Base-by-base conservation (phyloP, 64 coral and sea anemone genomes). In the Stichodactyla mertensii region DNA sequence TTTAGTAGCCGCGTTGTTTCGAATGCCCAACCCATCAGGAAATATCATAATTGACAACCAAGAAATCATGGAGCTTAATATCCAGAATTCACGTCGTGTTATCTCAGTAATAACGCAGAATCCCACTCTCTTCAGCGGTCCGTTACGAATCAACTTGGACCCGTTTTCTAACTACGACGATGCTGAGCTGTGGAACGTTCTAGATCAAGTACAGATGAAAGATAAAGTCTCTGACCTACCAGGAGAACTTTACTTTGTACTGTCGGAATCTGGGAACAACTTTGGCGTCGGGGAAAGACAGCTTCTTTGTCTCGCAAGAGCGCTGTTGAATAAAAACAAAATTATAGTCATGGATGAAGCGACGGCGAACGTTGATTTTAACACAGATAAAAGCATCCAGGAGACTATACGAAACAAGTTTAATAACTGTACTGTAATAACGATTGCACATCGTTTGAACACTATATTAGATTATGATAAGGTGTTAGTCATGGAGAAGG, bases 341-440 rank as follows among this genome's bases (percentile, higher is more conserved):
- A 96, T 96, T 13, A 96, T 96, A 16, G 94, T 96, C 16, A 96
- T 96, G 94, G 94, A 96, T 80, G 94, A 96, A 61, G 94, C 94
- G 20, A 95, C 93, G 7, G 93, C 93, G 31, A 92, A 92, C 61
- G 90, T 96, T 22, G 94, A 96, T 81, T 96, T 96, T 64, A 96
- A 89, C 54, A 96, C 94, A 2, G 94, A 96, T 86, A 88, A 87
- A 80, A 83, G 88, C 53, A 97, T 97, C 80, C 94, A 97, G 83
- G 94, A 97, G 53, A 97, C 94, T 45, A 97, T 97, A 61, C 79
- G 94, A 27, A 93, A 66, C 54, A 97, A 97, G 27, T 97, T 97
- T 87, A 84, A 90, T 85, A 91, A 93, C 55, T 97, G 94, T 71
- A 97, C 94, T 19, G 94, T 97, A 74, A 97, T 97, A 24, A 97